phyloP scores from a whole-genome alignment of 2,888 invertebrate species.

The Neria commutata region DNA sequence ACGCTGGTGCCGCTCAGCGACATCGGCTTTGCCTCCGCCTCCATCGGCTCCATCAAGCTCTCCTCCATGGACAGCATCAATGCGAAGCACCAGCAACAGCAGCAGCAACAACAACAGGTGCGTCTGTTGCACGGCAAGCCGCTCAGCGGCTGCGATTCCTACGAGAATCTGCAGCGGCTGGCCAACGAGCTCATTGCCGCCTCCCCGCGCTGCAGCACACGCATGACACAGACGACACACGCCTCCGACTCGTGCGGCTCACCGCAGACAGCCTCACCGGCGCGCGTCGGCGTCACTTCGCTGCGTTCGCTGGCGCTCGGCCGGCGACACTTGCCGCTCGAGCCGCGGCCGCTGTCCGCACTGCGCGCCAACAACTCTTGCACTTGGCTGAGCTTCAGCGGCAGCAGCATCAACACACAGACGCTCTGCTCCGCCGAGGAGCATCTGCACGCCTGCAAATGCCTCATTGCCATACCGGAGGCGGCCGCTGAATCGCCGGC shows the following conservation, averaged over 20 bases:
- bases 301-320: constrained; percentile 41
- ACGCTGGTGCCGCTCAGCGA: constrained; percentile 60
- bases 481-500: constrained; percentile 39
- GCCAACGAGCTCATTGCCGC: constrained; percentile 56
- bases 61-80: constrained; percentile 62
- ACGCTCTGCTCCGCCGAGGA: constrained; percentile 44
- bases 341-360: constrained; percentile 35
- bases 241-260: constrained; percentile 32
- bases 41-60: constrained; percentile 60
- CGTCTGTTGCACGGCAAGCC: constrained; percentile 57
- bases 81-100: constrained; percentile 49
- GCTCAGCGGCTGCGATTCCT: constrained; percentile 53
- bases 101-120: constrained; percentile 51
- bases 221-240: constrained; percentile 38
- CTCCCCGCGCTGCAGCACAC: constrained; percentile 41
- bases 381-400: constrained; percentile 53
- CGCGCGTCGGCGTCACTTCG: constrained; percentile 36
- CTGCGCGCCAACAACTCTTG: constrained; percentile 43
- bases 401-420: constrained; percentile 51
- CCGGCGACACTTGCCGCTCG: constrained; percentile 34
- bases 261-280: constrained; percentile 49
- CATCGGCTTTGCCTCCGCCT: constrained; percentile 59
- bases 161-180: constrained; percentile 59
- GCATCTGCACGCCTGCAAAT: constrained; percentile 53
- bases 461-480: constrained; percentile 60